Evolutionary conservation across 2,888 invertebrate species (phyloP), one percentile per base, ranked within the genome.

Genomic region (Ommatoiulus sabulosus): DNA sequence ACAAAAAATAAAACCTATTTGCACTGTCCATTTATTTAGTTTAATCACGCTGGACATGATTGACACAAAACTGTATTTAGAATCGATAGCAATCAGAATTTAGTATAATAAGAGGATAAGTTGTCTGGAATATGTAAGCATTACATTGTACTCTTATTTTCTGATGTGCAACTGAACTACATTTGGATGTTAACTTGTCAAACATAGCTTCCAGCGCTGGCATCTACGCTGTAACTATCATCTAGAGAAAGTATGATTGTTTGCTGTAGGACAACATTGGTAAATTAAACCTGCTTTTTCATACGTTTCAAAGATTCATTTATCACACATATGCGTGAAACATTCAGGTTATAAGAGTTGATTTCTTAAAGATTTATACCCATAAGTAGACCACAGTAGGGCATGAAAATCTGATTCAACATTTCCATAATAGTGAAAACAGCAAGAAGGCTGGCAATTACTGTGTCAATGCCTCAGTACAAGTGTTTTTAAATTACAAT

Each of bases 351-450:
- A 52, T 46, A 52, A 4, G 52, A 10, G 52, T 52, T 52, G 72
- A 10, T 72, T 72, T 72, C 7, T 10, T 72, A 24, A 24, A n/a
- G 24, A 72, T 72, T 20, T 72, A 24, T 24, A 72, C 46, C 7
- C 8, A 35, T 35, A 35, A 35, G 35, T 35, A 35, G 35, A 35
- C 12, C 12, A 46, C 46, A 72, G 24, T 24, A 52, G 24, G 72
- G 24, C 20, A 63, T 24, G 72, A 5, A 72, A 72, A 24, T 24
- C 35, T 35, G 1, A 35, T 35, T 35, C 35, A 35, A 35, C 6
- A 63, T 63, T 63, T 63, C 63, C 63, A n/a, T 63, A 63, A 63
- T 17, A 63, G 63, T 63, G 63, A 63, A 63, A 63, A 46, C 35
- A 35, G 35, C 35, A 35, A 35, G 35, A 2, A 35, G 35, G 35